phyloP scores from a whole-genome alignment of 2,888 invertebrate species.

The Ophioninae sp. region DNA sequence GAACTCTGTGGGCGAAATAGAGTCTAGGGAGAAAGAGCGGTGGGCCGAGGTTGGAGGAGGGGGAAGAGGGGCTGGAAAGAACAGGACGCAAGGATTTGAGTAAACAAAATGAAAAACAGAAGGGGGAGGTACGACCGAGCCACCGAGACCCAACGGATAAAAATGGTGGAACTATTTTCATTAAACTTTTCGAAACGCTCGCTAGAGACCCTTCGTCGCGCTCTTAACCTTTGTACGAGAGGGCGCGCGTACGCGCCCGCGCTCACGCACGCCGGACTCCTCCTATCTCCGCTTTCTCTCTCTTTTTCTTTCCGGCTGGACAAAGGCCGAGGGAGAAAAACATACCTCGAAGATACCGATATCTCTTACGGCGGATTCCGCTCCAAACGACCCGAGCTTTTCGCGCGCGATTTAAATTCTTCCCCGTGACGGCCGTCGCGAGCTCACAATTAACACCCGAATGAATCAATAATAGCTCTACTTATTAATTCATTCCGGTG shows the following conservation, averaged over 20 bases:
- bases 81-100: constrained; percentile 40
- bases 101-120: constrained; percentile 40
- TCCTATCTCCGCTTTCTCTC: not conserved
- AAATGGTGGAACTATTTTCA: constrained; percentile 78
- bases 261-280: not conserved
- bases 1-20: constrained; percentile 50
- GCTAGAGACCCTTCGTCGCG: constrained; percentile 69
- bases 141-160: constrained; percentile 65
- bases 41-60: no score
- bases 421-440: not conserved
- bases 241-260: not conserved
- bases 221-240: constrained; percentile 44
- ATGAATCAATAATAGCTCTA: constrained; percentile 17
- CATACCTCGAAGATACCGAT: constrained; percentile 54
- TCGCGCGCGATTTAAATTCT: constrained; percentile 12
- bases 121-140: constrained; percentile 30
- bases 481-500: constrained; percentile 44
- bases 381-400: constrained; percentile 35
- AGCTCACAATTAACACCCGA: no score
- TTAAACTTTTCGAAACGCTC: constrained; percentile 73
- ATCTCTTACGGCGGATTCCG: constrained; percentile 7
- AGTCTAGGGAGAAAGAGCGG: constrained; percentile 18
- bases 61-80: not conserved
- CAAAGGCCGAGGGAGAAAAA: constrained; percentile 21
- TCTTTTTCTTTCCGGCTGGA: not conserved